Evolutionary conservation across 2,113 vertebrate genomes (phyloP).

Genomic region (Passer montanus): DNA sequence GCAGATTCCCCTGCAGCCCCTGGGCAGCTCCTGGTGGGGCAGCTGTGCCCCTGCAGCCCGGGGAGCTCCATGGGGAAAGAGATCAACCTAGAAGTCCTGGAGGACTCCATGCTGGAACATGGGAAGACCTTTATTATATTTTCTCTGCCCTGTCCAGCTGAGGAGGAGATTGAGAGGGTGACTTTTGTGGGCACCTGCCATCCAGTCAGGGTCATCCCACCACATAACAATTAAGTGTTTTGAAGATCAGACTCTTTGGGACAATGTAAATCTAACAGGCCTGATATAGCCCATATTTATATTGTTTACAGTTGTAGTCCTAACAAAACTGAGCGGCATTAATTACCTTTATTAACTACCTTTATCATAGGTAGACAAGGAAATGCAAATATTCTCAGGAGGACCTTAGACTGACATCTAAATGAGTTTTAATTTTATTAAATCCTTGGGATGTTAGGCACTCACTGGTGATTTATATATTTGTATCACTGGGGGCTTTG

Average conservation of each 20-base stretch:
- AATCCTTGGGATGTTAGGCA: not conserved
- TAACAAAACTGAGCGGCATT: not conserved
- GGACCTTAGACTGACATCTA: not conserved
- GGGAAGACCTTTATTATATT: not conserved
- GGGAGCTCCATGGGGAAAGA: not conserved
- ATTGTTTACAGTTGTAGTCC: not conserved
- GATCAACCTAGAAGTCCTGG: not conserved
- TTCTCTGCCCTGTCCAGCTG: not conserved
- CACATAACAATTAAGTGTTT: not conserved
- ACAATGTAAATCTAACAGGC: not conserved
- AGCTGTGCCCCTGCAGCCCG: not conserved
- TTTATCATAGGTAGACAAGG: slow-evolving; percentile 37
- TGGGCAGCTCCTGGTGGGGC: not conserved
- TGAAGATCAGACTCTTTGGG: not conserved
- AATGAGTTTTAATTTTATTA: not conserved
- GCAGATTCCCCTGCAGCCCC: not conserved
- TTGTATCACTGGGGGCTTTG: not conserved
- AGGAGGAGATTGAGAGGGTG: not conserved
- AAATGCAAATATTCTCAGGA: slow-evolving; percentile 16
- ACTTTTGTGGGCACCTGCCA: not conserved
- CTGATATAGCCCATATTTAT: not conserved
- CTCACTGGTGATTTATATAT: not conserved
- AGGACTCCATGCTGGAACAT: not conserved
- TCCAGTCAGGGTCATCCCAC: not conserved
- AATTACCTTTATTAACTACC: slow-evolving; percentile 46